Evolutionary conservation across 1,140 invertebrate species (phyloP), one percentile per base, ranked within the genome.

Genomic region (Grapholita molesta): DNA sequence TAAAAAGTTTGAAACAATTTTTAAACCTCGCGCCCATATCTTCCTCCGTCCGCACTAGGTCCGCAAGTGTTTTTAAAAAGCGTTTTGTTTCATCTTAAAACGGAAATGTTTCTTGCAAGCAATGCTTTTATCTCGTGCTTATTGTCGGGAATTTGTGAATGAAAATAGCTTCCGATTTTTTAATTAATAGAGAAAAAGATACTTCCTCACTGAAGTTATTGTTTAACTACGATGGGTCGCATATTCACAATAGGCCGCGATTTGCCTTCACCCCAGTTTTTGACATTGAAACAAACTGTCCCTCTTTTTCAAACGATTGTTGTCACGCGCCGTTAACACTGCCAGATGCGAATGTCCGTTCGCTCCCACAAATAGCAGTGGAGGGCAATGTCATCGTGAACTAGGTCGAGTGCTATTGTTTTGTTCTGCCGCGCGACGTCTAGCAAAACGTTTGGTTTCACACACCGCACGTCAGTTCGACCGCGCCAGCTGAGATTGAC

Each of bases 381-480:
- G 70, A 48, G 55, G 73, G 30, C 72, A 68, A 57, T 74, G 82
- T 72, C 69, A 73, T 79, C 71, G 71, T 70, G 67, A 75, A 83
- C 61, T 78, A 66, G 78, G 83, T 72, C 79, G 83, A 69, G 71
- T 84, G 67, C 70, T 68, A 79, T 86, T 88, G 84, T 86, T 85
- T 89, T 87, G 80, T 88, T 52, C 48, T 66, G 38, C 57, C 67
- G 68, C 21, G 23, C 68, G 57, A 32, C 38, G 68, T 70, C 73
- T 78, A 73, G 84, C 83, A 87, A 82, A 90, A 87, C 85, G 82
- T 80, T 79, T 66, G 71, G 79, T 78, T 78, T 77, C 76, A 67
- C 72, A 70, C 68, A 33, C 38, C 65, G 68, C 77, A 74, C 79
- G 82, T 79, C 82, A 90, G 85, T 89, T 70, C 78, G 69, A 35